Conservation (phyloP, 2,888 invertebrate genomes). For the Hermaeophaga mercurialis region DNA sequence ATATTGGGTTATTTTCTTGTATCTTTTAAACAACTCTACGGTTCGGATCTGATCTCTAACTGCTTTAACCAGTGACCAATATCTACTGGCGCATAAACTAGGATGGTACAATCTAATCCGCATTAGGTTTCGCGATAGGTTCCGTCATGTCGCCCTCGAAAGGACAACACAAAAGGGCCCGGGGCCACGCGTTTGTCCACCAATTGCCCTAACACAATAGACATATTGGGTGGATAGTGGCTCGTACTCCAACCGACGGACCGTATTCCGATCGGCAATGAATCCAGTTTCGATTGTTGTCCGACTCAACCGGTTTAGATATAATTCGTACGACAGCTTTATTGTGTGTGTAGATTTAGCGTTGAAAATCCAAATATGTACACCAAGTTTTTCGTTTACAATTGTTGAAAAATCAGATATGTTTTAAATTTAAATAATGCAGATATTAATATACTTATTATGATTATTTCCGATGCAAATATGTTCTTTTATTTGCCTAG, state of each 20-base stretch:
- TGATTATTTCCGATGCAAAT: too few relatives aligned
- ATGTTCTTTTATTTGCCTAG: too few relatives aligned
- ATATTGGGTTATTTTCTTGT: too few relatives aligned
- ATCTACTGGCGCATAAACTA: background rate
- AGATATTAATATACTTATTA: too few relatives aligned
- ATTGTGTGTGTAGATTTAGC: background rate
- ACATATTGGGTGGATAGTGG: background rate
- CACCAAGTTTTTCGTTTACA: too few relatives aligned
- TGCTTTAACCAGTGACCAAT: too few relatives aligned
- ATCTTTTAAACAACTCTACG: too few relatives aligned
- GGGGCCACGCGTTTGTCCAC: background rate
- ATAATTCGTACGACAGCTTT: background rate
- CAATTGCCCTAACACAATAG: constrained; percentile 3
- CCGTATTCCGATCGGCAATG: background rate
- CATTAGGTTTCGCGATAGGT: background rate
- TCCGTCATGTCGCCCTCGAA: background rate
- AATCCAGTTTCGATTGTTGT: background rate
- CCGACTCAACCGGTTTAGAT: background rate
- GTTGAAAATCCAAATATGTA: background rate
- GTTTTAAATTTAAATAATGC: too few relatives aligned
- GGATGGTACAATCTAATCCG: background rate
- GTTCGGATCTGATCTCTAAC: too few relatives aligned
- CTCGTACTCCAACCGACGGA: background rate
- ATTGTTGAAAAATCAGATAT: too few relatives aligned
- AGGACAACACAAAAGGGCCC: background rate